phyloP scores from a whole-genome alignment of 2,888 invertebrate species.

The Chrysolina americana region DNA sequence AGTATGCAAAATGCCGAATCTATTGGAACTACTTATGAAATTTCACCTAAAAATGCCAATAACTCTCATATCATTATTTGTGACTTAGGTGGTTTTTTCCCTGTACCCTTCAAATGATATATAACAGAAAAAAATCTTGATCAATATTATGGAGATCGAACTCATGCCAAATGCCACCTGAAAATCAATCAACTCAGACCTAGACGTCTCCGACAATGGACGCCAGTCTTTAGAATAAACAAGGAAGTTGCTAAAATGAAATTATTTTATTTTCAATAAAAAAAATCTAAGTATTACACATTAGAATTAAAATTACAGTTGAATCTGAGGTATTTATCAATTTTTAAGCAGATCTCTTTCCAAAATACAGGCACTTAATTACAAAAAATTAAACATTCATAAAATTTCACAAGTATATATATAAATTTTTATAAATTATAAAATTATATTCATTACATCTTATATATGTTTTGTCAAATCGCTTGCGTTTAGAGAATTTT shows the following conservation, averaged over 20 bases:
- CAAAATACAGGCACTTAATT: constrained; percentile 18
- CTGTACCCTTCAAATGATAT: too few relatives aligned
- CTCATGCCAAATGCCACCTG: too few relatives aligned
- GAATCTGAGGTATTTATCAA: background rate
- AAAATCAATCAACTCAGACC: too few relatives aligned
- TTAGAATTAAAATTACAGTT: constrained; percentile 1
- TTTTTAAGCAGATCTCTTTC: constrained; percentile 11
- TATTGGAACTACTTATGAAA: too few relatives aligned
- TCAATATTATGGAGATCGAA: too few relatives aligned
- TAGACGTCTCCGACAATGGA: too few relatives aligned
- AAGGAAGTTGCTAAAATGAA: background rate
- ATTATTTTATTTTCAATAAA: constrained; percentile 7
- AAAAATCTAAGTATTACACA: background rate
- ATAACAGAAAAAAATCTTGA: too few relatives aligned
- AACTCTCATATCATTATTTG: too few relatives aligned
- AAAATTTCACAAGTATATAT: constrained; percentile 4
- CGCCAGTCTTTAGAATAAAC: too few relatives aligned
- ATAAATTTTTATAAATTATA: constrained; percentile 14
- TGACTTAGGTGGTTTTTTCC: too few relatives aligned
- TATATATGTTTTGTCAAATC: constrained; percentile 4
- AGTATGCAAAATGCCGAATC: too few relatives aligned
- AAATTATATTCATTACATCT: background rate
- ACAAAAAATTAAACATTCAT: constrained; percentile 12
- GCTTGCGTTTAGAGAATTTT: constrained; percentile 1
- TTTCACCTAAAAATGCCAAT: too few relatives aligned